A percentile compares a stretch with the other conserved stretches of the same genome.
phyloP scores from a whole-genome alignment of 2,888 invertebrate species.

The Leptinotarsa haldemani region DNA sequence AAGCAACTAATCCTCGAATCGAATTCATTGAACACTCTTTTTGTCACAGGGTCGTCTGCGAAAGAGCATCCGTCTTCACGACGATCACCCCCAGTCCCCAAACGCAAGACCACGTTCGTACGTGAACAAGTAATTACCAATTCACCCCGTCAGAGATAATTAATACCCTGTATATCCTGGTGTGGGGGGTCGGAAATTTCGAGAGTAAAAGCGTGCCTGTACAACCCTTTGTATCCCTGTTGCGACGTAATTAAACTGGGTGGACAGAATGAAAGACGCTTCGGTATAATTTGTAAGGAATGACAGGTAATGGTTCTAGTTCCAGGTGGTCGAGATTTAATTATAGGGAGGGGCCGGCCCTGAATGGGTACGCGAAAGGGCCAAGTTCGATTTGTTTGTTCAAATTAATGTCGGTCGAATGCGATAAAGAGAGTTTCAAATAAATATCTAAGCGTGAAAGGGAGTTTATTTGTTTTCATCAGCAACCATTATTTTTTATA shows the following conservation, averaged over 20 bases:
- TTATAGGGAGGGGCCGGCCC: slow-evolving; percentile 20
- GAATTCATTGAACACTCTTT: slow-evolving; percentile 1
- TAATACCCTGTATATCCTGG: slow-evolving; percentile 25
- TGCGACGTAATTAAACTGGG: slow-evolving; percentile 34
- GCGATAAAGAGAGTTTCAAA: background rate
- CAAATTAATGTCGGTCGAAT: background rate
- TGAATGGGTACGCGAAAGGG: background rate
- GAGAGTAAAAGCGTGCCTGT: slow-evolving; percentile 17
- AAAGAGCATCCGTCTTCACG: slow-evolving; percentile 28
- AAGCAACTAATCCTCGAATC: background rate
- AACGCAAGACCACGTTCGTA: slow-evolving; percentile 14
- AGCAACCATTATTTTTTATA: no score
- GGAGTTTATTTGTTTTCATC: background rate
- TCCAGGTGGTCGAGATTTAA: slow-evolving; percentile 40
- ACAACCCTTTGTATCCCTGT: slow-evolving; percentile 24
- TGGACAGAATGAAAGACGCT: slow-evolving; percentile 35
- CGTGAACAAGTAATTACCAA: slow-evolving; percentile 27
- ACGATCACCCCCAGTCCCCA: background rate
- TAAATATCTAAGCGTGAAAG: background rate
- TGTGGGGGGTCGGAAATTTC: slow-evolving; percentile 7
- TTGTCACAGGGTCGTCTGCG: slow-evolving; percentile 7
- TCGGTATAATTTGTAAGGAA: slow-evolving; percentile 37
- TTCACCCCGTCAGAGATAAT: slow-evolving; percentile 30
- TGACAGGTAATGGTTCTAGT: slow-evolving; percentile 36
- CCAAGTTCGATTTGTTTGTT: slow-evolving; percentile 3